Conservation (phyloP, 2,888 invertebrate species). For the Pandemis corylana region DNA sequence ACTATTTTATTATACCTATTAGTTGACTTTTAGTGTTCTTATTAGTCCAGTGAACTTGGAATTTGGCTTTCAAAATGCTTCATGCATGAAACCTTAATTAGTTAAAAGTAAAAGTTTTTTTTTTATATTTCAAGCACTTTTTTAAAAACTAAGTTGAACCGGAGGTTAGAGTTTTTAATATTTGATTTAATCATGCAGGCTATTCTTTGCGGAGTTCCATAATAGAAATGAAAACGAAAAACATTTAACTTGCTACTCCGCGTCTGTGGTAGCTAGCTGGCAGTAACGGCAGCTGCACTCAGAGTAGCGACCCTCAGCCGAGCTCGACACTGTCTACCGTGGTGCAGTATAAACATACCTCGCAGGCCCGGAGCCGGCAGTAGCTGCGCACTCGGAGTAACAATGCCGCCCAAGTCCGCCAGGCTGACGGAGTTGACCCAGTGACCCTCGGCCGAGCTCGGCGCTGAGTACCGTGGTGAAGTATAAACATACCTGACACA, state of each 20-base stretch:
- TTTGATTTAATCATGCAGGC: too few species aligned
- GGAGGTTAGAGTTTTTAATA: too few species aligned
- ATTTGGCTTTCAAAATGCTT: constrained; percentile 16
- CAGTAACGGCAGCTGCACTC: constrained; percentile 64
- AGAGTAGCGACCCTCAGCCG: constrained; percentile 68
- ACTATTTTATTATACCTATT: neutral
- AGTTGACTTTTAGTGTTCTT: neutral
- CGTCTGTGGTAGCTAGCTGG: too few species aligned
- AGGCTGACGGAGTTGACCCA: constrained; percentile 75
- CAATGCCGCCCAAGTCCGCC: constrained; percentile 82
- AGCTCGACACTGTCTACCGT: too few species aligned
- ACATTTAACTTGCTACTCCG: too few species aligned
- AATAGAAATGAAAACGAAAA: too few species aligned
- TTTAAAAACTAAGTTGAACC: neutral
- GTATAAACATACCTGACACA: constrained; percentile 68
- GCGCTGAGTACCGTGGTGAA: constrained; percentile 63
- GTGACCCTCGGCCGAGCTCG: constrained; percentile 68
- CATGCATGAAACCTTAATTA: constrained; percentile 16
- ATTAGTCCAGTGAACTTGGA: constrained; percentile 2
- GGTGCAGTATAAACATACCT: too few species aligned
- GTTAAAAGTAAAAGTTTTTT: constrained; percentile 10
- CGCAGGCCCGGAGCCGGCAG: constrained; percentile 81
- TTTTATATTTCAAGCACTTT: neutral
- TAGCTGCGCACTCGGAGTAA: constrained; percentile 86
- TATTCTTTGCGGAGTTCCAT: too few species aligned